phyloP scores from a whole-genome alignment of 1,140 invertebrate genomes.

The Cyclina sinensis region DNA sequence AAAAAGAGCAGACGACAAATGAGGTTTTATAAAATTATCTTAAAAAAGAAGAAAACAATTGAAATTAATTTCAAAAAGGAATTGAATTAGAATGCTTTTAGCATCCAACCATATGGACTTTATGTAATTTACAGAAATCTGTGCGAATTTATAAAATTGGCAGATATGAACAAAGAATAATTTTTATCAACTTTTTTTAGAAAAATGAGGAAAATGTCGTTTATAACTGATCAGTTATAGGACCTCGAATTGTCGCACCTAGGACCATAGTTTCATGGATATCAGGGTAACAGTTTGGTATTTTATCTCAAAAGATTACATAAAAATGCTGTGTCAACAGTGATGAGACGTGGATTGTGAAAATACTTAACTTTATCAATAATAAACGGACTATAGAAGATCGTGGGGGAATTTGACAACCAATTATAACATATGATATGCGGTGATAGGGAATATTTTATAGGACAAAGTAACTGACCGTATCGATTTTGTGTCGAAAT shows the following conservation, averaged over 20 bases:
- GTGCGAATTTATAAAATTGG: too few species aligned
- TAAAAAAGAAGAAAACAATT: not conserved
- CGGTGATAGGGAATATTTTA: not conserved
- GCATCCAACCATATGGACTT: too few species aligned
- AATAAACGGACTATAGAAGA: slow-evolving; percentile 15
- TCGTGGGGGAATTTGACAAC: slow-evolving; percentile 13
- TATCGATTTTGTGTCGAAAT: not conserved
- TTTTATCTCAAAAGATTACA: slow-evolving; percentile 17
- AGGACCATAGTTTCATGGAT: not conserved
- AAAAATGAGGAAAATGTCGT: not conserved
- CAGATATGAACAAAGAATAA: not conserved
- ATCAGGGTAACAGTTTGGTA: not conserved
- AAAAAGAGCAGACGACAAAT: too few species aligned
- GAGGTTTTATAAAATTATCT: not conserved
- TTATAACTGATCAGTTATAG: not conserved
- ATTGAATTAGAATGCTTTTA: too few species aligned
- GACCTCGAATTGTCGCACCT: not conserved
- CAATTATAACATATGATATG: slow-evolving; percentile 27
- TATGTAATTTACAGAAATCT: too few species aligned
- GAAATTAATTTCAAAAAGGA: not conserved
- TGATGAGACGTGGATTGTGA: slow-evolving; percentile 16
- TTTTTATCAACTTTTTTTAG: not conserved
- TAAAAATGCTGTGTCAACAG: slow-evolving; percentile 12
- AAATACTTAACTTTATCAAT: slow-evolving; percentile 50
- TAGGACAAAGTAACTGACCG: not conserved